Percentiles rank a stretch among this genome's conserved stretches.
Evolutionary conservation across 2,113 vertebrate genomes (phyloP).

Genomic region (Myanophis thanlyinensis): DNA sequence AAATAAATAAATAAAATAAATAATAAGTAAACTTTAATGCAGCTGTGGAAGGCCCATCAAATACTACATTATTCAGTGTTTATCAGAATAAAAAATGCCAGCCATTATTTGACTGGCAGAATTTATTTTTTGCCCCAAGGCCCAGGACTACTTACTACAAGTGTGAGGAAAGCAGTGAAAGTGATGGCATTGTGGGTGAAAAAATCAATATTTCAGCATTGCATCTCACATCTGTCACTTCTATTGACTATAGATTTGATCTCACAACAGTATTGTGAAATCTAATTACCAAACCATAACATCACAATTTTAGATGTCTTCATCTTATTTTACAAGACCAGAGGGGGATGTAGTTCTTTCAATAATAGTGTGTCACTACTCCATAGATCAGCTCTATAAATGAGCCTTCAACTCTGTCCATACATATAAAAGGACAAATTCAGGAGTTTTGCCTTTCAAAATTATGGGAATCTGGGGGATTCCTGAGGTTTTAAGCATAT

Average conservation of each 20-base stretch:
- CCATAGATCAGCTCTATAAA: not conserved
- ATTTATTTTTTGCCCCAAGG: not conserved
- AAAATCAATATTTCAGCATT: slow-evolving; percentile 22
- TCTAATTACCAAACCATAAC: not conserved
- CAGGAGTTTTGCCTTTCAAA: not conserved
- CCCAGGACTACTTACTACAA: not conserved
- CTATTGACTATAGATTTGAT: not conserved
- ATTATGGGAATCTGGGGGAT: not conserved
- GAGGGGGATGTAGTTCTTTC: not conserved
- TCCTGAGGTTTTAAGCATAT: not conserved
- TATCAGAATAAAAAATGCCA: slow-evolving; percentile 4
- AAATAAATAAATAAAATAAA: too few relatives aligned
- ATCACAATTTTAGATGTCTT: not conserved
- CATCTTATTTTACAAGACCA: not conserved
- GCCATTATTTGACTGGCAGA: not conserved
- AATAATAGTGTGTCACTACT: not conserved
- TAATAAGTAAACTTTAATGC: not conserved
- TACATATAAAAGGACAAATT: not conserved
- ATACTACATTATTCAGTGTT: not conserved
- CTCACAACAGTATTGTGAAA: not conserved
- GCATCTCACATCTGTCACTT: not conserved
- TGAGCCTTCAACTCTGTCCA: not conserved
- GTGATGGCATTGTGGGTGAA: too few relatives aligned
- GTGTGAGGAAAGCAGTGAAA: slow-evolving; percentile 5
- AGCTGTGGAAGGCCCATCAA: not conserved